Evolutionary conservation across 2,113 vertebrate genomes (phyloP), one percentile per base, ranked within the genome.

Genomic region (Salminus brasiliensis): DNA sequence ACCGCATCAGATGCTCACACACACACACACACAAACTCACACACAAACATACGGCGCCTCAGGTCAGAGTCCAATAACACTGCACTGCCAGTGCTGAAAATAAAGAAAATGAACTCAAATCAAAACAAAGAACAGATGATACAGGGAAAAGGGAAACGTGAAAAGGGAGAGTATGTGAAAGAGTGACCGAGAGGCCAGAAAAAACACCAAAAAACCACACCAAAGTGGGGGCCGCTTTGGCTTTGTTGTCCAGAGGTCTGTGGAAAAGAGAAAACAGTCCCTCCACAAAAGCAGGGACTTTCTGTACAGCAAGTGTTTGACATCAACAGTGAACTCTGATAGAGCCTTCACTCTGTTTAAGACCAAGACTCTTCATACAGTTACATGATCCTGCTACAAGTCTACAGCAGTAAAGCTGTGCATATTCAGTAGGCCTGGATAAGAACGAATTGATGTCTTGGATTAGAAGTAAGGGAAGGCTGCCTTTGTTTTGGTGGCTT

Each of bases 71-170:
- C 85, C 84, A 81, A 69, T 80, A 87, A 85, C 84, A 83, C 75
- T 79, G 84, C 80, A 52, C 85, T 90, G 88, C 86, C 86, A 62
- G 71, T 78, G 89, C 87, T 87, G 90, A 83, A 78, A 83, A 76
- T 59, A 72, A 79, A 16, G 41, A 72, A 62, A 75, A 73, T 30
- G 82, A 74, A 84, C 79, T 62, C 71, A 52, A 69, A 83, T 72
- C 18, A 79, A 72, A 82, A 74, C 32, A 83, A 72, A 45, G 39
- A 30, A 45, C 78, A 74, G 39, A 65, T 59, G 45, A 85, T 4
- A 57, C 66, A 39, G 71, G 53, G 49, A 30, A 45, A 72, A 72
- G 76, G 53, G 53, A 74, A 41, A 78, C 59, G 36, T 76, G 47
- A 66, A 67, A 68, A 82, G 45, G 67, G 66, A 80, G 57, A 57